A percentile compares a stretch with the other conserved stretches of the same genome.
Conservation (phyloP, 35 echinoderm and acorn worm species). For the Holothuria glaberrima region DNA sequence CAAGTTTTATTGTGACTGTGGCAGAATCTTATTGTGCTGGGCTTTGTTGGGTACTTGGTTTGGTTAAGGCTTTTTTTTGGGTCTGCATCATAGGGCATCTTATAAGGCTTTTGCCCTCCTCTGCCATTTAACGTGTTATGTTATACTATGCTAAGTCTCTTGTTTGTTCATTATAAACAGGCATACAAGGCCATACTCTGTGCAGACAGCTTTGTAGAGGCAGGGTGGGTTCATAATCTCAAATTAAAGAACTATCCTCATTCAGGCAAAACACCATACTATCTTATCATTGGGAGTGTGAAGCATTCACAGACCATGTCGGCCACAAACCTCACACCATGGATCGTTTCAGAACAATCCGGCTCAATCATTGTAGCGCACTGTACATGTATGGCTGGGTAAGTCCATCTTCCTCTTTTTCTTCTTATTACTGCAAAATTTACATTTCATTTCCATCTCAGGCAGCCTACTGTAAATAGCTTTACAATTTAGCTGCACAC, state of each 20-base stretch:
- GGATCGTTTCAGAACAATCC: constrained; percentile 37
- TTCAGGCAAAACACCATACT: neutral
- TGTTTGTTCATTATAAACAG: constrained; percentile 20
- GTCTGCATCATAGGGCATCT: too few relatives aligned
- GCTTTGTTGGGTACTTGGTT: too few relatives aligned
- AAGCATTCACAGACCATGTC: constrained; percentile 62
- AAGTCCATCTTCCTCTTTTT: neutral
- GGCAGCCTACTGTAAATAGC: neutral
- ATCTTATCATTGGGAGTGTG: constrained; percentile 43
- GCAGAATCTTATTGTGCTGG: too few relatives aligned
- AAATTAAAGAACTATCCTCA: neutral
- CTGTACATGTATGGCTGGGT: constrained; percentile 59
- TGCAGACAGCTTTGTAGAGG: constrained; percentile 48
- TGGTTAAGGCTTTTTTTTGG: too few relatives aligned
- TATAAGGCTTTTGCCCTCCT: too few relatives aligned
- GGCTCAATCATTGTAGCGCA: constrained; percentile 38
- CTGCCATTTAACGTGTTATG: too few relatives aligned
- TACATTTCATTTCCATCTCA: neutral
- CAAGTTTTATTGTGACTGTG: too few relatives aligned
- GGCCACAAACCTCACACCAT: constrained; percentile 45
- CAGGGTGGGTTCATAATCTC: constrained; percentile 39
- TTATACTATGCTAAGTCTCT: too few relatives aligned
- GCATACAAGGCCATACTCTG: constrained; percentile 39
- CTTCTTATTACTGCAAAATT: constrained; percentile 4
- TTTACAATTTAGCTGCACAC: neutral